Base-by-base conservation (phyloP, 64 coral and sea anemone species). In the Montipora sp. region DNA sequence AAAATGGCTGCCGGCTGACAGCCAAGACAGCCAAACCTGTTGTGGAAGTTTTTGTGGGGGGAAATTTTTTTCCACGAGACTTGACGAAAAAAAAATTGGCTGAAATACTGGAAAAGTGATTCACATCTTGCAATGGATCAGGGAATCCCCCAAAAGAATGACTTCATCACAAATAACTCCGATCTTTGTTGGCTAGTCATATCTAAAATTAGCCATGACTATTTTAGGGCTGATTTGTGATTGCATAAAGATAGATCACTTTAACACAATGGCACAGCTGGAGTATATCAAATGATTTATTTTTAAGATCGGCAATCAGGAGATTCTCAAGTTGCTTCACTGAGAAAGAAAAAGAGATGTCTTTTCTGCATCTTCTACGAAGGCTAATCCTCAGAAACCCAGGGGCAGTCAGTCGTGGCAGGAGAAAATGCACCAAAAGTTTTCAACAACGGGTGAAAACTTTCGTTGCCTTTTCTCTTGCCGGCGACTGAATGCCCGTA, bases 181-280 rank as follows among this genome's bases (percentile, higher is more conserved):
- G 13, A 5, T 0, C 10, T 5, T 23, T 36, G 36, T 0, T 36
- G 36, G 36, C 36, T 21, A 85, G 82, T 85, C 82, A 85, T 85
- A 0, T n/a, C 82, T 85, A 85, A 71, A 85, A 72, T 85, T 85
- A 85, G 82, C 67, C 82, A 85, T 85, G 82, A 72, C 63, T 85
- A 2, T 12, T 71, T 45, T 18, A 5, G 7, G 24, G 59, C 23
- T 11, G n/a, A 80, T 80, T 11, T 57, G 0, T 80, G 4, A 75
- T 75, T 75, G 73, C 5, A 21, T 36, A 36, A 36, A 23, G 69
- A 73, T 3, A 73, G 69, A 15, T 13, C 9, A 75, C 14, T 45
- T 75, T 46, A 46, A 44, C 43, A 75, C 73, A 75, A 75, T 75
- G 12, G 9, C 44, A 75, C 8, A 75, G 46, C 36, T 75, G 36